Evolutionary conservation across 2,113 vertebrate genomes (phyloP).

Genomic region (Calyptommatus sinebrachiatus): DNA sequence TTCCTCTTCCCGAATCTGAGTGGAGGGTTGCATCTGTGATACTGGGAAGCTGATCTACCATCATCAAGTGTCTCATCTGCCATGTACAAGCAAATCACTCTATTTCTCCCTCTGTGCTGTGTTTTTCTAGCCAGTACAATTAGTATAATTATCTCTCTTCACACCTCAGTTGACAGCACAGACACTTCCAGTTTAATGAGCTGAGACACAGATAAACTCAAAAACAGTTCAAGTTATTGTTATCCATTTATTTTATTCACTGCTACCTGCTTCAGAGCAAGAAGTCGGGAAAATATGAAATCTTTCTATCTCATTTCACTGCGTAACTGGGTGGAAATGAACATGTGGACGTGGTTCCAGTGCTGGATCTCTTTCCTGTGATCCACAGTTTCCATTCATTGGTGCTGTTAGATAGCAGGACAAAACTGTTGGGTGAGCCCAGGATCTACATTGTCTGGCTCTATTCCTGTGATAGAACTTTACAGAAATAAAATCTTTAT

Average conservation of each 20-base stretch:
- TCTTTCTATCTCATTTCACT: constrained; percentile 14
- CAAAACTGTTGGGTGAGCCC: too few relatives aligned
- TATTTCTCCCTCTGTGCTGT: constrained; percentile 28
- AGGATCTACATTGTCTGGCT: too few relatives aligned
- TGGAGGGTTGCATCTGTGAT: constrained; percentile 23
- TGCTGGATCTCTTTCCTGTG: too few relatives aligned
- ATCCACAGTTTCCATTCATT: too few relatives aligned
- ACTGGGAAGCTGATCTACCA: constrained; percentile 1
- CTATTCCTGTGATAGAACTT: too few relatives aligned
- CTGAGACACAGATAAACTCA: constrained; percentile 50
- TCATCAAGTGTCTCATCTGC: constrained; percentile 9
- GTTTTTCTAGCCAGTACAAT: constrained; percentile 51
- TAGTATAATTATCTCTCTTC: constrained; percentile 62
- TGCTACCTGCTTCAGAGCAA: constrained; percentile 3
- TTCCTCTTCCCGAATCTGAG: not conserved
- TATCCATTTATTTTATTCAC: constrained; percentile 34
- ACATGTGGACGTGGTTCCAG: too few relatives aligned
- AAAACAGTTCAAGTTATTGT: constrained; percentile 43
- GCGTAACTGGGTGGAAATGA: not conserved
- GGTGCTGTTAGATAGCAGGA: too few relatives aligned
- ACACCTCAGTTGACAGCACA: constrained; percentile 55
- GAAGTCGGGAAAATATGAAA: not conserved
- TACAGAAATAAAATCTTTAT: too few relatives aligned
- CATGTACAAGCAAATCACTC: constrained; percentile 33
- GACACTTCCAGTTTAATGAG: constrained; percentile 52